Evolutionary conservation across 2,797 vertebrate genomes (phyloP).

Genomic region (Pangasius sanitwongsei): DNA sequence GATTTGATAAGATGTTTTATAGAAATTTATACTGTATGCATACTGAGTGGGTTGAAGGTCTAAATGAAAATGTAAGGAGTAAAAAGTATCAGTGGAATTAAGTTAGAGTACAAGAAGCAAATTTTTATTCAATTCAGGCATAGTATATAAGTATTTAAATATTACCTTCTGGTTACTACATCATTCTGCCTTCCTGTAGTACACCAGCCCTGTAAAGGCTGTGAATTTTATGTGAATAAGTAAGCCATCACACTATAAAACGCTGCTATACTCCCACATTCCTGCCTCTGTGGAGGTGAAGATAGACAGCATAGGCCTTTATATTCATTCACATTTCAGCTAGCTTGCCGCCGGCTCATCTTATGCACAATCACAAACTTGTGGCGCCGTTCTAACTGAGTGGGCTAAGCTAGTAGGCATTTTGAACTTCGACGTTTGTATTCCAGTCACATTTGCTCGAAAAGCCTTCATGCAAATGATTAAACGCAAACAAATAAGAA

Average conservation of each 20-base stretch:
- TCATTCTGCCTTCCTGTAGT: background rate
- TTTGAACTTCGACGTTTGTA: slow-evolving; percentile 47
- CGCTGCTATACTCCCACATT: slow-evolving; percentile 38
- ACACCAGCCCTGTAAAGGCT: slow-evolving; percentile 32
- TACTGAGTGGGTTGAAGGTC: background rate
- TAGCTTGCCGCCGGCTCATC: slow-evolving; percentile 34
- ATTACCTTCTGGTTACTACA: background rate
- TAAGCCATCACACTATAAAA: slow-evolving; percentile 44
- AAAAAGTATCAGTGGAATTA: background rate
- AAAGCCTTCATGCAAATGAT: slow-evolving; percentile 56
- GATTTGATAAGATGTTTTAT: background rate
- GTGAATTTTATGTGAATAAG: slow-evolving; percentile 47
- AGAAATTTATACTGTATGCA: background rate
- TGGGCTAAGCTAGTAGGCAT: slow-evolving; percentile 32
- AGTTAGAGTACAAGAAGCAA: background rate
- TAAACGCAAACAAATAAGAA: slow-evolving; percentile 58
- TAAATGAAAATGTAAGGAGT: background rate
- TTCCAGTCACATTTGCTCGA: slow-evolving; percentile 47
- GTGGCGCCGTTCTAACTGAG: slow-evolving; percentile 29
- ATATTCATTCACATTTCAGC: slow-evolving; percentile 46
- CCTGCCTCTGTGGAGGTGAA: slow-evolving; percentile 29
- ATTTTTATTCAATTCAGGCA: background rate
- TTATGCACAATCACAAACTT: slow-evolving; percentile 52
- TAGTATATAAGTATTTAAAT: background rate
- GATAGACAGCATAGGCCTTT: slow-evolving; percentile 32